Conservation (phyloP, 2,888 invertebrate genomes). For the Drosophila meridiana region DNA sequence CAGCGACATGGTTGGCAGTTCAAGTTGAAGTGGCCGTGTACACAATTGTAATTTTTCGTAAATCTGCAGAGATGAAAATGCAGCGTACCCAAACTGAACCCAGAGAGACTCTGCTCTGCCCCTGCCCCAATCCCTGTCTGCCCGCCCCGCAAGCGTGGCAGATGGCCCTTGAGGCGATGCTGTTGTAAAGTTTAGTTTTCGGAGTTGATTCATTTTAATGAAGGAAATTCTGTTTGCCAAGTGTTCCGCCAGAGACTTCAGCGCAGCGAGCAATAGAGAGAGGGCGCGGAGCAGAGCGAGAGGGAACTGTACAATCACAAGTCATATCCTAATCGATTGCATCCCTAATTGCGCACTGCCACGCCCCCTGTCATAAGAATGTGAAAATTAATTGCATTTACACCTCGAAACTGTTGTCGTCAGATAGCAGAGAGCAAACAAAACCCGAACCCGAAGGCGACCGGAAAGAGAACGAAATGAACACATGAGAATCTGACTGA, state of each 20-base stretch:
- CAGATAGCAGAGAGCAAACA: conserved; percentile 38
- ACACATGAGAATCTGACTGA: conserved; percentile 30
- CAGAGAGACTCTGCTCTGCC: neutral
- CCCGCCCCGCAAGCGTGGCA: conserved; percentile 10
- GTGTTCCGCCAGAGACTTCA: conserved; percentile 49
- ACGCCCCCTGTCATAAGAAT: conserved; percentile 32
- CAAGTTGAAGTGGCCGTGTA: conserved; percentile 73
- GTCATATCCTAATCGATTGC: conserved; percentile 30
- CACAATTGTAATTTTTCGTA: conserved; percentile 71
- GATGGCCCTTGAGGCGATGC: conserved; percentile 52
- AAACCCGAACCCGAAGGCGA: conserved; percentile 23
- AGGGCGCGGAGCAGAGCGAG: neutral
- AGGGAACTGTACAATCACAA: conserved; percentile 17
- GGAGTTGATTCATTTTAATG: conserved; percentile 70
- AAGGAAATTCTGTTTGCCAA: conserved; percentile 63
- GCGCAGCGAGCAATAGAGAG: conserved; percentile 5
- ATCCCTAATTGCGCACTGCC: conserved; percentile 22
- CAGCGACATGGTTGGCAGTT: conserved; percentile 59
- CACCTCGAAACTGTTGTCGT: conserved; percentile 49
- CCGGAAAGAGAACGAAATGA: conserved; percentile 45
- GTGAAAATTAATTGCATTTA: conserved; percentile 56
- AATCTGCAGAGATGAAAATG: conserved; percentile 59
- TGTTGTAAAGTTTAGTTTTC: conserved; percentile 61
- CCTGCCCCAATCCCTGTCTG: neutral
- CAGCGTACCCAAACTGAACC: conserved; percentile 5